These are phyloP conservation scores for Turritopsis dohrnii DNA, from an alignment of 30 jellyfish, hydroid and myxozoan species.

Conservation along the genomic window DNA sequence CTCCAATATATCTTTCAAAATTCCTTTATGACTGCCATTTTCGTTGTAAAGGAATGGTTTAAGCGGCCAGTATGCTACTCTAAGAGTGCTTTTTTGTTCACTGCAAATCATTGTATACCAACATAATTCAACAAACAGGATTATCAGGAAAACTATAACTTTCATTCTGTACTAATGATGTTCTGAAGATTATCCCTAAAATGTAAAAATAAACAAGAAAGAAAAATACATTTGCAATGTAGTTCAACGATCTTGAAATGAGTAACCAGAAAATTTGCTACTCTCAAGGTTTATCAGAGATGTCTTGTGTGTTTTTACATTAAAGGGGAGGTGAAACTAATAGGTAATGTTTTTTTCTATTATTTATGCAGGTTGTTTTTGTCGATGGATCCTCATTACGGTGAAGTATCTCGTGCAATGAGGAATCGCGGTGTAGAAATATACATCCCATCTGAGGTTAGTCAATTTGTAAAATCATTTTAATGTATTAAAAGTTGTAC, in stretches of 20 bases:
- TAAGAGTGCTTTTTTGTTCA: neutral
- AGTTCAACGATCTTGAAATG: no score
- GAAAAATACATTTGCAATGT: no score
- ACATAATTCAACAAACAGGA: neutral
- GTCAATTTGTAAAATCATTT: neutral
- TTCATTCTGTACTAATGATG: neutral
- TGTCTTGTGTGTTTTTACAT: no score
- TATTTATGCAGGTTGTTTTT: slow-evolving; percentile 41
- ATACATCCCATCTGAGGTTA: slow-evolving; percentile 62
- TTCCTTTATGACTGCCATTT: neutral
- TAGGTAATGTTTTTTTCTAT: no score
- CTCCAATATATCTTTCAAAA: neutral
- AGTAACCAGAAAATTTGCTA: no score
- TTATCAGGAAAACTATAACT: neutral
- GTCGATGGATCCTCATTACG: slow-evolving; percentile 82
- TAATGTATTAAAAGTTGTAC: neutral
- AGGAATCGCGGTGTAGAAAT: slow-evolving; percentile 94
- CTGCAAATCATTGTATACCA: neutral
- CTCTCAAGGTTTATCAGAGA: no score
- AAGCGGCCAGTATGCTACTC: neutral
- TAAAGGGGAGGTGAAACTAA: no score
- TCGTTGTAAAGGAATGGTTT: neutral
- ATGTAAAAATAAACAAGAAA: no score
- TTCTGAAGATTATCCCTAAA: neutral
- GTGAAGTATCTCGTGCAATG: slow-evolving; percentile 95